phyloP scores from a whole-genome alignment of 2,888 invertebrate species.

The Zygaena filipendulae region DNA sequence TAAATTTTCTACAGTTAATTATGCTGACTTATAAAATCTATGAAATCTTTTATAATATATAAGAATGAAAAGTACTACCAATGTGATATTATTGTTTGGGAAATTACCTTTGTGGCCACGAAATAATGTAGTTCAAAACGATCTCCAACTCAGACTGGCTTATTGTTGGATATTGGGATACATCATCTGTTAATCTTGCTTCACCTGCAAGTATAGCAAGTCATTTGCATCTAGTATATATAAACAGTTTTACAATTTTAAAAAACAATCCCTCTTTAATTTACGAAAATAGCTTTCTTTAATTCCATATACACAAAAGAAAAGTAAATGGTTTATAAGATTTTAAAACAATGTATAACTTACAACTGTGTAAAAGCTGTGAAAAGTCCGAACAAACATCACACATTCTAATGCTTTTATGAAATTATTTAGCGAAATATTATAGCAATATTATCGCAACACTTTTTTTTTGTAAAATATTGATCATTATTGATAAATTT shows the following conservation, averaged over 20 bases:
- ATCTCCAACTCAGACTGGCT: conserved; percentile 85
- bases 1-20: no score
- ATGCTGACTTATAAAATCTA: no score
- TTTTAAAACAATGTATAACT: conserved; percentile 65
- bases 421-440: conserved; percentile 44
- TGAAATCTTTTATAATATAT: no score
- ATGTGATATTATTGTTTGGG: no score
- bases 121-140: conserved; percentile 85
- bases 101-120: conserved; percentile 87
- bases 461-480: conserved; percentile 39
- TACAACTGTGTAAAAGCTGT: conserved; percentile 82
- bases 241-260: not conserved
- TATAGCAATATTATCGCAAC: conserved; percentile 52
- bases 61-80: no score
- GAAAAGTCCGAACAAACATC: conserved; percentile 95
- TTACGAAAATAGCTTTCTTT: no score
- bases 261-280: no score
- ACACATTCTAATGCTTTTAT: conserved; percentile 77
- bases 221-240: not conserved
- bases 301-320: no score
- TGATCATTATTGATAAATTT: conserved; percentile 64
- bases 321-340: conserved; percentile 32
- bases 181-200: conserved; percentile 80
- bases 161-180: conserved; percentile 78
- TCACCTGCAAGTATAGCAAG: conserved; percentile 85